Base-by-base conservation (phyloP, 35 echinoderm and acorn worm species). In the Chiridota heheva region DNA sequence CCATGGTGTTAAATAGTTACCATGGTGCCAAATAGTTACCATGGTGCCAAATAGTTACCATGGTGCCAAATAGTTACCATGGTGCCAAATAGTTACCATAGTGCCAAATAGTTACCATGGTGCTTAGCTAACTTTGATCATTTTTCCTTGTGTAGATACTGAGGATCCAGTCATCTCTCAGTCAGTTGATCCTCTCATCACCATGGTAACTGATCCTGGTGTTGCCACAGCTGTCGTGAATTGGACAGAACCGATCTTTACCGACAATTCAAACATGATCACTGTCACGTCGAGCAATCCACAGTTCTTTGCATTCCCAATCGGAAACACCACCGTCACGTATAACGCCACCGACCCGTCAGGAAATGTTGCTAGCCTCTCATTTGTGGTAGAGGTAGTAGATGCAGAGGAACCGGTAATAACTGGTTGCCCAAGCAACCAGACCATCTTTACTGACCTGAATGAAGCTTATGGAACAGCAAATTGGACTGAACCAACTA, bases 301-400 rank as follows among this genome's bases (percentile, higher is more conserved):
- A 47, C 46, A 30, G 4, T 82, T 73, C 20, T 17, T 12, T 17
- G 24, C 63, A 17, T 86, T 91, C 22, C 28, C 64, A 7, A 63
- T 86, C 0, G 89, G 82, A 12, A 45, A 58, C 5, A 81, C 63
- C 17, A 48, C 73, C 16, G 82, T 91, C 8, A 81, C 43, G 18
- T 91, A 91, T 56, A 46, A 36, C 16, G 76, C 83, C 0, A 26
- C 20, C 22, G 89, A 91, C 55, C 34, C 42, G 27, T 72, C 89
- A 3, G 82, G 82, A 1, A 91, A 91, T 78, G 59, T 65, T 3
- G 82, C 48, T 15, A 41, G 16, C 15, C 86, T 82, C 38, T 61
- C 43, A 1, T 86, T 86, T 86, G 35, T 46, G 1, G 51, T 91
- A 4, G 34, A 70, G 43, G 58, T 91, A 4, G 36, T 30, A 90